phyloP scores from a whole-genome alignment of 2,888 invertebrate genomes.

The Torymus aiolomorphi region DNA sequence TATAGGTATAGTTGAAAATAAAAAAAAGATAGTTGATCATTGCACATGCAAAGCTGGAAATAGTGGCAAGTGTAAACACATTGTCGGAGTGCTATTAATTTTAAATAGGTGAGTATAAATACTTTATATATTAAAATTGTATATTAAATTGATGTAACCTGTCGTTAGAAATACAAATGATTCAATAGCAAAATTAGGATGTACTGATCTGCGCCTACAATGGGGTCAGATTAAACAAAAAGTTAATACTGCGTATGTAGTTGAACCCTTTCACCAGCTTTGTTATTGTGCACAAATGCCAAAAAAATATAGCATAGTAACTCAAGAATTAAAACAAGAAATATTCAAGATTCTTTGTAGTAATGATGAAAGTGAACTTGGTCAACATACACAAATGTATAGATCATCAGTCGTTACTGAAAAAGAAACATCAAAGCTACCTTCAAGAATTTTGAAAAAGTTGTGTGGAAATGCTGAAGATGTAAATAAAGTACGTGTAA shows the following conservation, averaged over 20 bases:
- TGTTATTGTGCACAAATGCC: not conserved
- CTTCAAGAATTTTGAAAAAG: not conserved
- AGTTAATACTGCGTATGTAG: not conserved
- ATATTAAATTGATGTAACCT: not conserved
- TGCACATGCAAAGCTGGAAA: not conserved
- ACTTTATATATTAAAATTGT: not conserved
- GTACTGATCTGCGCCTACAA: not conserved
- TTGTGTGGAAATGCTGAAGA: not conserved
- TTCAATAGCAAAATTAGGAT: not conserved
- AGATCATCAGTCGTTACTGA: not conserved
- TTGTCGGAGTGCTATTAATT: not conserved
- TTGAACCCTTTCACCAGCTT: not conserved
- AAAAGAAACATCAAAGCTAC: not conserved
- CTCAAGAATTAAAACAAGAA: not conserved
- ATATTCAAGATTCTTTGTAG: slow-evolving; percentile 2
- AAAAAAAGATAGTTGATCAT: not conserved
- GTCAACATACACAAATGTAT: not conserved
- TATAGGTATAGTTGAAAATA: not conserved
- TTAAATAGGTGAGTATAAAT: not conserved
- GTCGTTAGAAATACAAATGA: not conserved
- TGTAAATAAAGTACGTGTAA: not conserved
- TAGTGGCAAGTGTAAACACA: not conserved
- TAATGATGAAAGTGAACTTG: not conserved
- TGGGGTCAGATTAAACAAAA: not conserved
- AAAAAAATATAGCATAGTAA: not conserved